Evolutionary conservation across 2,797 vertebrate genomes (phyloP).

Genomic region (Rhincodon typus): DNA sequence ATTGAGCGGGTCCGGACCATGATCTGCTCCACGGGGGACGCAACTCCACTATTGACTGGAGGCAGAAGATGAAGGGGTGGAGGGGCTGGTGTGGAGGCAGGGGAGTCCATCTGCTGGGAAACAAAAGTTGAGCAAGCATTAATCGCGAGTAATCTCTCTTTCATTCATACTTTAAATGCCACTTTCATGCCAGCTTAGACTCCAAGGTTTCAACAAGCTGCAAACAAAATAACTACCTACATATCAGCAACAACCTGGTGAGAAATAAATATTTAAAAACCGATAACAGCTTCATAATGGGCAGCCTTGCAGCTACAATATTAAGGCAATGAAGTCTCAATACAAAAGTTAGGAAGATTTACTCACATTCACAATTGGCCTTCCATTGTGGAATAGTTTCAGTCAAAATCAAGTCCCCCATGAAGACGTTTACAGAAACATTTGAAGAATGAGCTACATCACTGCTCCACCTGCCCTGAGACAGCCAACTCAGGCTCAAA

Average conservation of each 20-base stretch:
- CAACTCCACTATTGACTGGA: slow-evolving; percentile 80
- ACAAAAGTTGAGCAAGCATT: slow-evolving; percentile 41
- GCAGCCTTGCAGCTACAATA: neutral
- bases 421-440: neutral
- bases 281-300: neutral
- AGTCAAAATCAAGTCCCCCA: neutral
- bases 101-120: slow-evolving; percentile 86
- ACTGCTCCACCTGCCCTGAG: neutral
- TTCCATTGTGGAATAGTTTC: neutral
- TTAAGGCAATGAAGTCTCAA: too few relatives aligned
- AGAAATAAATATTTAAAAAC: neutral
- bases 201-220: neutral
- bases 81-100: slow-evolving; percentile 83
- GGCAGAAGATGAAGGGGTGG: slow-evolving; percentile 88
- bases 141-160: neutral
- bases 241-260: neutral
- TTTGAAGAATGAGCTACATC: neutral
- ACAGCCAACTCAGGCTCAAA: neutral
- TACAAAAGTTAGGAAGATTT: neutral
- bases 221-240: neutral
- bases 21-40: slow-evolving; percentile 95
- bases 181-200: neutral
- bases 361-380: neutral
- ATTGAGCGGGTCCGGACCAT: slow-evolving; percentile 97
- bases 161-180: neutral